Base-by-base conservation (phyloP, 2,113 vertebrate genomes). In the Leiothrix lutea region DNA sequence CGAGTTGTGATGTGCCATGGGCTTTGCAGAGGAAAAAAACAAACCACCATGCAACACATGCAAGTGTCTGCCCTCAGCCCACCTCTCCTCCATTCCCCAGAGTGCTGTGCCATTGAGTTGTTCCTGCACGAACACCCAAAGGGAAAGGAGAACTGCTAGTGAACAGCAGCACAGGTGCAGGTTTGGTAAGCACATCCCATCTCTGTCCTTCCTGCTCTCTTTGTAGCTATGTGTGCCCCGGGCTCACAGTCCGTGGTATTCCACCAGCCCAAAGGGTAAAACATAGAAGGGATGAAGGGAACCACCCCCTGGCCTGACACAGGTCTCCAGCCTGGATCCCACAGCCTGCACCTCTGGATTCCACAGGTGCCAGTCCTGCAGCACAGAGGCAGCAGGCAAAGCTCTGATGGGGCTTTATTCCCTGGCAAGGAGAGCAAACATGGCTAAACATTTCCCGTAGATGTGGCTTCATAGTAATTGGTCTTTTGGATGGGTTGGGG, bases 61-160 rank as follows among this genome's bases (percentile, higher is more conserved):
- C 8, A 8, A 4, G 36, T 33, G 8, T 2, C 17, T 66, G 44
- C 71, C 5, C 4, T 7, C 12, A 42, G 26, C 2, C 13, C 10
- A 1, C 13, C 18, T 82, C 72, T 94, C 88, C 60, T 83, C 4
- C 42, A 4, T 23, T 92, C 25, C 70, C 70, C 80, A 99, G 99
- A 98, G 15, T 92, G 97, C 70, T 85, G 98, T 71, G 98, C 98
- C 93, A 94, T 99, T 24, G 98, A 99, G 80, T 94, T 99, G 66
- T 99, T 98, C 94, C 98, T 99, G 95, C 99, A 99, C 53, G 97
- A 98, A 36, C 97, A 95, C 57, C 97, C 98, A 9, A 69, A 96
- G 65, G 95, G 78, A 62, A 96, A 95, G 82, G 94, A 94, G 61
- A 72, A 81, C 62, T 94, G 90, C 82, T 73, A 61, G 33, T 12